Conservation (phyloP, 2,113 vertebrate genomes). For the Grammatotria lemairii region DNA sequence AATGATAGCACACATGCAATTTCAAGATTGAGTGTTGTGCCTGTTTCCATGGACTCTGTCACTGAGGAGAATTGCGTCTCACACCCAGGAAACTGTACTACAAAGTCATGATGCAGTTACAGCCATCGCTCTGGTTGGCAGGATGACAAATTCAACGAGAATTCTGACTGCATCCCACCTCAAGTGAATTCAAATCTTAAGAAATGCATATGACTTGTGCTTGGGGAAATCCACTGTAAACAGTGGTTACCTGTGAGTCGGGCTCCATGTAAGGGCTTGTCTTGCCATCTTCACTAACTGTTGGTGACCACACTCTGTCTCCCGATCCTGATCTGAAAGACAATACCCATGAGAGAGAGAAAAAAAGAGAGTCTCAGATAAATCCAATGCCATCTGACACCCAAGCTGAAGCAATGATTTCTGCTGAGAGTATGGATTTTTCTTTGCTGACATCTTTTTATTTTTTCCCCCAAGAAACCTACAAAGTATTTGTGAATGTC, state of each 20-base stretch:
- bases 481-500: background rate
- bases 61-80: background rate
- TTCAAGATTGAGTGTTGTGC: conserved; percentile 13
- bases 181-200: background rate
- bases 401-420: background rate
- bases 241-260: conserved; percentile 78
- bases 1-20: conserved; percentile 18
- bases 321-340: conserved; percentile 80
- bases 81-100: background rate
- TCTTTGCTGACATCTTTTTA: background rate
- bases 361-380: background rate
- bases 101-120: background rate
- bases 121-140: background rate
- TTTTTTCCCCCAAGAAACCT: background rate
- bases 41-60: conserved; percentile 45
- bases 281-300: conserved; percentile 79
- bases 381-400: background rate
- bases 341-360: conserved; percentile 29
- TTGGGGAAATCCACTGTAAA: conserved; percentile 5
- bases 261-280: conserved; percentile 79
- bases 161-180: background rate
- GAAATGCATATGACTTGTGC: background rate
- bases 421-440: background rate
- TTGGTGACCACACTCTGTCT: conserved; percentile 77
- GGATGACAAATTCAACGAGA: background rate